A percentile compares a stretch with the other conserved stretches of the same genome.
Conservation (phyloP, 1,140 invertebrate genomes). For the Gonatopus flavifemur region DNA sequence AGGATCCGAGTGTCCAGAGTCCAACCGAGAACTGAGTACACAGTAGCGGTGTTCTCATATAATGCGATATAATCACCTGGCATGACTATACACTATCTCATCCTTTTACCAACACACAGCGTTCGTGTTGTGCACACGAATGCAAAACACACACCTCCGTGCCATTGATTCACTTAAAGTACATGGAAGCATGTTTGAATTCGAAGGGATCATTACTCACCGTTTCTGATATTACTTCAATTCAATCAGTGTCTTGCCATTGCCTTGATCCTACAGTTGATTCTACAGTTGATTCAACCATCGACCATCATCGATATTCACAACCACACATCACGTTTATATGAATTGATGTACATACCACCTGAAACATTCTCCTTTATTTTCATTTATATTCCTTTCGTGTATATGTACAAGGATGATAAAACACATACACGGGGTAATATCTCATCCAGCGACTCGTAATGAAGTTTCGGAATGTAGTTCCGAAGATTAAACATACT, state of each 20-base stretch:
- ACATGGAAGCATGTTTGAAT: constrained; percentile 51
- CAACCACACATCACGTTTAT: too few species aligned
- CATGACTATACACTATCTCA: constrained; percentile 60
- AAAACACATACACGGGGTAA: constrained; percentile 13
- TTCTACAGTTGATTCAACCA: too few species aligned
- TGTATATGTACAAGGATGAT: constrained; percentile 13
- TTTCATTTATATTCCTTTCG: too few species aligned
- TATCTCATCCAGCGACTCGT: constrained; percentile 11
- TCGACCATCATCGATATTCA: too few species aligned
- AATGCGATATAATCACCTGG: constrained; percentile 61
- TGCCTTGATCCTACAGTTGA: constrained; percentile 34
- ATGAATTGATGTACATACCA: too few species aligned
- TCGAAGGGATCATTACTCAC: constrained; percentile 55
- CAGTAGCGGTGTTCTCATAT: constrained; percentile 58
- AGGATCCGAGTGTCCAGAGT: constrained; percentile 25
- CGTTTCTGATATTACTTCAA: constrained; percentile 60
- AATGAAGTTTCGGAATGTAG: too few species aligned
- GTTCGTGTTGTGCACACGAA: neutral
- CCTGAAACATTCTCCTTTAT: too few species aligned
- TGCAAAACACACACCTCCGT: constrained; percentile 15
- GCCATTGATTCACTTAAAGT: constrained; percentile 42
- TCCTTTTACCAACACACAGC: constrained; percentile 42
- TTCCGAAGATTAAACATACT: too few species aligned
- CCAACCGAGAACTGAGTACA: constrained; percentile 52
- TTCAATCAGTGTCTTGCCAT: constrained; percentile 59